Percentiles rank a stretch among this genome's conserved stretches.
These are phyloP conservation scores for Lycocorax pyrrhopterus DNA, from an alignment of 2,113 vertebrate genomes.

Conservation along the genomic window DNA sequence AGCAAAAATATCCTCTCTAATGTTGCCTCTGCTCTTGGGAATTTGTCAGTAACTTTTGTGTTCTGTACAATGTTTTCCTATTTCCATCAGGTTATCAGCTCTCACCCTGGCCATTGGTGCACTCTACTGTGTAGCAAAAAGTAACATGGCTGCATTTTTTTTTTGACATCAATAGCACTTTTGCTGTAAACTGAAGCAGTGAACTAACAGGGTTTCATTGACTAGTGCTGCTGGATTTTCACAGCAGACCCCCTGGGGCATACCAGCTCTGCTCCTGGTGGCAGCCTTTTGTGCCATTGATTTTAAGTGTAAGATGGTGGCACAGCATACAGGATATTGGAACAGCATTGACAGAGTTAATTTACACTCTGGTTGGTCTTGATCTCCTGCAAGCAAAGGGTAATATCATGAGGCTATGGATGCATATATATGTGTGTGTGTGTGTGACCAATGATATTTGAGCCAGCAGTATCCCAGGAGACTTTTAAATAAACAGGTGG, in stretches of 20 bases:
- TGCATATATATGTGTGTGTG: background rate
- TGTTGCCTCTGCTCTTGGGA: background rate
- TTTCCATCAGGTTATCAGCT: background rate
- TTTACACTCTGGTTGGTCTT: background rate
- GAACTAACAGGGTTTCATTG: background rate
- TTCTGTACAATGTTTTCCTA: background rate
- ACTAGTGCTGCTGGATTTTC: background rate
- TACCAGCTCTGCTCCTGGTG: background rate
- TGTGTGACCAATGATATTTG: background rate
- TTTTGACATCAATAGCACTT: background rate
- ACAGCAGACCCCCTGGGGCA: background rate
- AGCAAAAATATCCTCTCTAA: background rate
- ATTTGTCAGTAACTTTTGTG: background rate
- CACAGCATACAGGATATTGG: background rate
- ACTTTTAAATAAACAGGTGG: background rate
- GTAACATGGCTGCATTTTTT: background rate
- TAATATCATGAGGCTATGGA: background rate
- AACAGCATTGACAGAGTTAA: background rate
- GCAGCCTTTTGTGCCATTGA: background rate
- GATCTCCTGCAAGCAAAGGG: background rate
- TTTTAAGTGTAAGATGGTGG: background rate
- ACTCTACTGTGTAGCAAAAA: background rate
- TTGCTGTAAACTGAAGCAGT: background rate
- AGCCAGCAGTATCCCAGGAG: background rate
- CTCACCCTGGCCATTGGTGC: background rate